Evolutionary conservation across 1,140 invertebrate genomes (phyloP), one percentile per base, ranked within the genome.

Genomic region (Ylistrum balloti): DNA sequence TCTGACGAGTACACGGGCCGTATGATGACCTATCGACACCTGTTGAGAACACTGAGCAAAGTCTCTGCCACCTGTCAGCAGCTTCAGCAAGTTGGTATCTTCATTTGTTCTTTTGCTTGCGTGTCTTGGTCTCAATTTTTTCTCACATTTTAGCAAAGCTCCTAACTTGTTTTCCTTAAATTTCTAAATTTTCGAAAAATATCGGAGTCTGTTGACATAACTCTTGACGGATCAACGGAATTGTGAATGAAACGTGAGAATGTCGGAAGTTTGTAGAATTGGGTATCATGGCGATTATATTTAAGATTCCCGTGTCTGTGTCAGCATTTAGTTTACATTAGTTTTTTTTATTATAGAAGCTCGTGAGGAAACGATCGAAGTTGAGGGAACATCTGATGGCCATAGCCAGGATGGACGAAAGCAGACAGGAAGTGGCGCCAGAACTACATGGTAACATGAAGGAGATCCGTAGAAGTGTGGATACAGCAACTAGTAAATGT

Each of bases 1-100:
- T 74, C 56, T 74, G 56, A 74, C n/a, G 56, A 74, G 56, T 74
- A 74, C 56, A 74, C 56, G 22, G 56, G 56, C 3, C 56, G 56
- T n/a, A 74, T 74, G 56, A 74, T 74, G 56, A 74, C 56, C 0
- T 74, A 74, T 28, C 56, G 56, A 74, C 56, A 74, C 15, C n/a
- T 74, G 22, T 28, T 74, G 56, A 74, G n/a, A n/a, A 74, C 56
- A 74, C 56, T 74, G 3, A 74, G 56, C 56, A 74, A 74, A 28
- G 56, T n/a, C 2, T 17, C 56, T 11, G 22, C 56, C 56, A 74
- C 56, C 2, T 74, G 56, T 74, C 56, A 28, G 20, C 56, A 74
- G 11, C 15, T 74, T 17, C 56, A 74, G 56, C 56, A 74, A 74
- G 56, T 74, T 74, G 0, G 56, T 74, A n/a, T 74, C 41, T 45